Percentiles rank a stretch among this genome's conserved stretches.
Evolutionary conservation across 2,888 invertebrate genomes (phyloP).

Genomic region (Punctoribates punctum): DNA sequence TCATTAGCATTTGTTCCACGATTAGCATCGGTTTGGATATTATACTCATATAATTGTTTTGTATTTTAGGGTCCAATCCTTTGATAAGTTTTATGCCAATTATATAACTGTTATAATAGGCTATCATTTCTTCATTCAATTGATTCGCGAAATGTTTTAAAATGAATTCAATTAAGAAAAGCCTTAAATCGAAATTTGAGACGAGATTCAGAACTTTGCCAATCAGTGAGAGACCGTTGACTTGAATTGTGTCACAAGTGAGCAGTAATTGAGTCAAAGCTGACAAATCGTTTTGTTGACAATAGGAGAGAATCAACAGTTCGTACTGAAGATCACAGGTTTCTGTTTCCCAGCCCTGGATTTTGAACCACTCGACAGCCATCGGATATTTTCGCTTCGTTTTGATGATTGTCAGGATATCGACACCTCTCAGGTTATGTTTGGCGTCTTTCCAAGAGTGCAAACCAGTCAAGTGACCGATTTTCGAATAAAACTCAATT

Average conservation of each 20-base stretch:
- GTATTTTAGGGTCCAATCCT: slow-evolving; percentile 17
- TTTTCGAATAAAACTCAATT: slow-evolving; percentile 42
- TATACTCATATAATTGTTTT: slow-evolving; percentile 44
- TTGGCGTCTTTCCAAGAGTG: slow-evolving; percentile 42
- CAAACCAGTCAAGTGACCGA: slow-evolving; percentile 43
- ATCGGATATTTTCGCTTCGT: slow-evolving; percentile 37
- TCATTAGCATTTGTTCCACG: slow-evolving; percentile 82
- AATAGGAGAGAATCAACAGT: slow-evolving; percentile 42
- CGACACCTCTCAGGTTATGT: slow-evolving; percentile 40
- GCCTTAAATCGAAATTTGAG: slow-evolving; percentile 39
- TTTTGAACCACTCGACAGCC: slow-evolving; percentile 41
- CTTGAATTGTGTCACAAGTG: slow-evolving; percentile 4
- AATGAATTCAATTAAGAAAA: slow-evolving; percentile 39
- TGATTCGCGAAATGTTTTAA: slow-evolving; percentile 10
- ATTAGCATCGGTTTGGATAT: slow-evolving; percentile 64
- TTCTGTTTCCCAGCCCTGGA: slow-evolving; percentile 38
- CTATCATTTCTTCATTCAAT: slow-evolving; percentile 63
- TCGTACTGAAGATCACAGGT: slow-evolving; percentile 37
- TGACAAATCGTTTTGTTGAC: slow-evolving; percentile 39
- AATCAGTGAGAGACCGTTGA: slow-evolving; percentile 28
- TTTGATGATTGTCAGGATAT: slow-evolving; percentile 44
- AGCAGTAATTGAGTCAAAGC: slow-evolving; percentile 33
- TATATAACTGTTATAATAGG: slow-evolving; percentile 35
- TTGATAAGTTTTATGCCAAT: slow-evolving; percentile 41
- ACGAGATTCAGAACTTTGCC: slow-evolving; percentile 41